Evolutionary conservation across 2,888 invertebrate species (phyloP).

Genomic region (Drosophila infuscata): DNA sequence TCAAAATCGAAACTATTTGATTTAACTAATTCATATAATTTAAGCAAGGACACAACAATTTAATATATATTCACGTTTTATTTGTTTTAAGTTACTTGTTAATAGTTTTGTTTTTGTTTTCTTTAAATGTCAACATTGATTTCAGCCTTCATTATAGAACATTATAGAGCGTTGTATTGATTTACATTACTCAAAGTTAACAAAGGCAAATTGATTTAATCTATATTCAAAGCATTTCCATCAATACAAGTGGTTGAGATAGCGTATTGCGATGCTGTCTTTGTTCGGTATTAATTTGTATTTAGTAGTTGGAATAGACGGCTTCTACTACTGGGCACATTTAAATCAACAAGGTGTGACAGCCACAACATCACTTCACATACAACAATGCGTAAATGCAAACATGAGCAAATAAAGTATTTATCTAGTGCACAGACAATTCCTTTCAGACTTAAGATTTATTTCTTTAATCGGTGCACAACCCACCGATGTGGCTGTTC

Average conservation of each 20-base stretch:
- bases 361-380: neutral
- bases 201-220: neutral
- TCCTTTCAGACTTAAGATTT: neutral
- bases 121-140: neutral
- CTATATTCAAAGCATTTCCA: neutral
- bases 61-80: neutral
- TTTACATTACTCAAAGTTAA: neutral
- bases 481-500: constrained; percentile 3
- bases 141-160: neutral
- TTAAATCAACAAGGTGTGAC: too few species aligned
- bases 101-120: neutral
- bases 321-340: too few species aligned
- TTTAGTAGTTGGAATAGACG: too few species aligned
- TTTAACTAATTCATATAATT: neutral
- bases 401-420: neutral
- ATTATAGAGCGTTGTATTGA: neutral
- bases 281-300: too few species aligned
- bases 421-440: neutral
- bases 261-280: too few species aligned
- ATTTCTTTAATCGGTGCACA: constrained; percentile 27
- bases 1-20: neutral
- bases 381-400: neutral
- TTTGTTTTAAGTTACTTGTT: neutral
- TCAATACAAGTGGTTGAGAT: too few species aligned
- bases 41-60: neutral